phyloP scores from a whole-genome alignment of 1,140 invertebrate genomes.

The Holotrichia oblita region DNA sequence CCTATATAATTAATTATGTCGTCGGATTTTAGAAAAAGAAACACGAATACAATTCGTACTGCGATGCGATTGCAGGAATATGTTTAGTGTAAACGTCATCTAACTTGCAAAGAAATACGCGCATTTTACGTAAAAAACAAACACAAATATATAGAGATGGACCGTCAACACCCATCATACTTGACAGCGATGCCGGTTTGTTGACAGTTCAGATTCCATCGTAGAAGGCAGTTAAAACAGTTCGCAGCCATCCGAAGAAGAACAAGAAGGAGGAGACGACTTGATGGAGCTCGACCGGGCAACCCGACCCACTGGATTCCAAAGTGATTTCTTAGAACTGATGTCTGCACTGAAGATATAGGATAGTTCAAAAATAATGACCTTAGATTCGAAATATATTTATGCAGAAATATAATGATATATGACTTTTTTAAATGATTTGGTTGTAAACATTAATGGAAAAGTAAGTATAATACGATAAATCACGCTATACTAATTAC shows the following conservation, averaged over 20 bases:
- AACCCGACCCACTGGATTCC: constrained; percentile 38
- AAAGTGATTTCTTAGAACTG: constrained; percentile 16
- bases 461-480: no score
- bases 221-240: constrained; percentile 34
- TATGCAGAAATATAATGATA: background rate
- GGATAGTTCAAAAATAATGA: background rate
- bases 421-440: background rate
- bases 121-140: background rate
- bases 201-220: constrained; percentile 24
- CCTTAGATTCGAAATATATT: background rate
- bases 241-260: background rate
- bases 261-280: constrained; percentile 32
- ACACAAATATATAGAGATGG: background rate
- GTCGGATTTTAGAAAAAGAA: no score
- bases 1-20: no score
- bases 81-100: no score
- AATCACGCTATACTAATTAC: no score
- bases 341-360: constrained; percentile 1
- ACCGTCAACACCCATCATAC: constrained; percentile 27
- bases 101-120: no score
- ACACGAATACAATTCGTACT: no score
- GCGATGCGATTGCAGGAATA: no score
- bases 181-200: constrained; percentile 34
- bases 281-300: constrained; percentile 27
- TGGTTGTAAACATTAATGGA: no score